Base-by-base conservation (phyloP, 1,140 invertebrate genomes). In the Drosophila yakuba region DNA sequence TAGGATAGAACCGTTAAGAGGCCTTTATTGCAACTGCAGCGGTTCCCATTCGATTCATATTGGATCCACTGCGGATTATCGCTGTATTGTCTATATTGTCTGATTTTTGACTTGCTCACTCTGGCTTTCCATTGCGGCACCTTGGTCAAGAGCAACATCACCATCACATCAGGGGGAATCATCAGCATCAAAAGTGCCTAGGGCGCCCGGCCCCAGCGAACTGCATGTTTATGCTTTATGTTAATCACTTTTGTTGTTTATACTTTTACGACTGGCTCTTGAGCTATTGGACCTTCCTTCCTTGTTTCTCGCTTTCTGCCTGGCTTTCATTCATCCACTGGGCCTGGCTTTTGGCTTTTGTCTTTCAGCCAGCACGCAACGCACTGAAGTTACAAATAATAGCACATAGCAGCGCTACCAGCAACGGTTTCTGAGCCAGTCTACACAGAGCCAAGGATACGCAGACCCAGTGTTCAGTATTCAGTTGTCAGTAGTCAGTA, bases 191-290 rank as follows among this genome's bases (percentile, higher is more conserved):
- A 55, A 36, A 44, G 44, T 56, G 44, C 61, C 61, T 28, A 68
- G 64, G 64, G 67, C 58, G 32, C 14, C 8, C 7, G 47, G 39
- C 56, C 20, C 17, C 41, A 60, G 60, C 57, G 52, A 76, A 39
- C 52, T 77, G 80, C 80, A 72, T 83, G 84, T 85, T 86, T 78
- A 81, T 86, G 74, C 74, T 83, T 48, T 88, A 88, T 88, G 84
- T 73, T 89, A 89, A 89, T 89, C 78, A 89, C 73, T 89, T 89
- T 74, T 71, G 52, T 74, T 83, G 72, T 77, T 86, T 83, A 79
- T 88, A 79, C 72, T 88, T 88, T 83, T 74, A 50, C 60, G 77
- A 74, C 59, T 54, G 55, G 67, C 41, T 68, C 47, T 67, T 73
- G 55, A 44, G 38, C 45, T 39, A 11, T 62, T 64, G 51, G 55